phyloP scores from a whole-genome alignment of 2,113 vertebrate species.

The Micromys minutus region DNA sequence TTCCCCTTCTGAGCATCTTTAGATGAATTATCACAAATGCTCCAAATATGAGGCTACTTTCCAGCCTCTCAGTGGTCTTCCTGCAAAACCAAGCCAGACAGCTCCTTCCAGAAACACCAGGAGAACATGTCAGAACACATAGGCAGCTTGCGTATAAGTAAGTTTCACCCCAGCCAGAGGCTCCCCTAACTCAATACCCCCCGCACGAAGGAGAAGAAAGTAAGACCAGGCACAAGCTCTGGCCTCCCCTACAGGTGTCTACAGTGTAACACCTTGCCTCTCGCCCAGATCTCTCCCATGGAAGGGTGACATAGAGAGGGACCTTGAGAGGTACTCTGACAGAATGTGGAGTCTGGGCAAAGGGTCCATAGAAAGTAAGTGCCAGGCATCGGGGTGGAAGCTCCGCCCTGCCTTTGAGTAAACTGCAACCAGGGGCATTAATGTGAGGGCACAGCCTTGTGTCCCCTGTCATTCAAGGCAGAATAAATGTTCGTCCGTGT shows the following conservation, averaged over 20 bases:
- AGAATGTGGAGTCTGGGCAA: not conserved
- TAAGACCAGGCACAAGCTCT: not conserved
- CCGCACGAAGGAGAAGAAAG: not conserved
- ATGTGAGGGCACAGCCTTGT: not conserved
- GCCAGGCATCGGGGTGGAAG: not conserved
- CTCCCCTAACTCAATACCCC: not conserved
- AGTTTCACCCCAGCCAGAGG: not conserved
- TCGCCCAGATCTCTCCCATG: not conserved
- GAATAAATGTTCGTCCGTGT: not conserved
- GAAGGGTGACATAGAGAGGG: not conserved
- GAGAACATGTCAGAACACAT: not conserved
- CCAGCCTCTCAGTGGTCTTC: not conserved
- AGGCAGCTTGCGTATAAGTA: not conserved
- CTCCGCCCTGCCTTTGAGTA: not conserved
- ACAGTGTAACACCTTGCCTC: not conserved
- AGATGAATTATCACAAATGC: not conserved
- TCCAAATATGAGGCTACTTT: not conserved
- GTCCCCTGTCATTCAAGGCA: not conserved
- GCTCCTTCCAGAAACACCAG: conserved; percentile 9
- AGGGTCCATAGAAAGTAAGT: not conserved
- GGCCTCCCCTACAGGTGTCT: not conserved
- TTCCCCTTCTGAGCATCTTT: not conserved
- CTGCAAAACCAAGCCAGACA: not conserved
- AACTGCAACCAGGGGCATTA: not conserved
- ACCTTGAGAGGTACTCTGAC: not conserved